Conservation (phyloP, 2,888 invertebrate genomes). For the Ormia ochracea region DNA sequence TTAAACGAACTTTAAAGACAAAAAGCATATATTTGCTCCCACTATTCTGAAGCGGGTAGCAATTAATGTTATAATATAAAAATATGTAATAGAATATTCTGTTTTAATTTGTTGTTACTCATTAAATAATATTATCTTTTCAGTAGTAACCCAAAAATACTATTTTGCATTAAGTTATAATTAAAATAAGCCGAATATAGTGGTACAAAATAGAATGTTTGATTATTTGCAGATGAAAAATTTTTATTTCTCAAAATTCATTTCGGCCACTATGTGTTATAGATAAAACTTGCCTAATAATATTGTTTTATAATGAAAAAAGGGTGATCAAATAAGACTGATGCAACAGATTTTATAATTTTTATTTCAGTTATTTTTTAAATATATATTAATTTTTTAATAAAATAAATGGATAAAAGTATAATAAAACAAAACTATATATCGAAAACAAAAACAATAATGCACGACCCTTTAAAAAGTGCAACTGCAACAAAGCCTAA, state of each 20-base stretch:
- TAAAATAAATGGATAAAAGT: constrained; percentile 16
- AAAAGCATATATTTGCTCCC: background rate
- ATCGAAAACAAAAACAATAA: constrained; percentile 9
- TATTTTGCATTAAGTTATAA: constrained; percentile 55
- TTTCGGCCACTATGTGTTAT: constrained; percentile 18
- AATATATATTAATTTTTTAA: background rate
- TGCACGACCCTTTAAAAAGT: constrained; percentile 18
- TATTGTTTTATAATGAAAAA: constrained; percentile 53
- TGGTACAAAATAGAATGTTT: background rate
- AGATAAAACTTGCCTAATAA: constrained; percentile 59
- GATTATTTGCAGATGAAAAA: background rate
- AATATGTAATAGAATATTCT: constrained; percentile 7
- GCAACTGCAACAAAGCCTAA: background rate
- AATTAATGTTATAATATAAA: background rate
- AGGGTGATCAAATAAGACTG: constrained; percentile 62
- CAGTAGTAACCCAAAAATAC: constrained; percentile 39
- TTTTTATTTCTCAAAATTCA: background rate
- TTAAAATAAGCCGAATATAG: constrained; percentile 17
- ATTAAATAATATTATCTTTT: constrained; percentile 21
- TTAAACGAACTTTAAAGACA: constrained; percentile 12
- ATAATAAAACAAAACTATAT: background rate
- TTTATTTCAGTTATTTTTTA: constrained; percentile 48
- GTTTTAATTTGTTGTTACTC: constrained; percentile 17
- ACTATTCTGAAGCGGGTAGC: background rate
- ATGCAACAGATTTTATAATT: constrained; percentile 60